Evolutionary conservation across 2,113 vertebrate species (phyloP).

Genomic region (Rhizomys pruinosus): DNA sequence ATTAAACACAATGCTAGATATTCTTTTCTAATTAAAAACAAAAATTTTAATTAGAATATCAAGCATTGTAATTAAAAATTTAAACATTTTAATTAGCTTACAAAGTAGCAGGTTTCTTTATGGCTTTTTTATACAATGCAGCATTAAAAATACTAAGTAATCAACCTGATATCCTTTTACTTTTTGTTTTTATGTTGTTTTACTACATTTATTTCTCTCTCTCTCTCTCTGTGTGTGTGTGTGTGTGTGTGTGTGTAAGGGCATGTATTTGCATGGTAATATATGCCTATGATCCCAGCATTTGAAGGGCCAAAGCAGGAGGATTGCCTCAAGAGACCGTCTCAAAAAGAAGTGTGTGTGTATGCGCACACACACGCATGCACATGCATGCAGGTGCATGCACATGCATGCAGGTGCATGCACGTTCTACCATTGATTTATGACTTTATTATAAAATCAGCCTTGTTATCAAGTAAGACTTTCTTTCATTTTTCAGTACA

Average conservation of each 20-base stretch:
- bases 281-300: not conserved
- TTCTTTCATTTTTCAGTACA: not conserved
- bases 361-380: too few relatives aligned
- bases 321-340: not conserved
- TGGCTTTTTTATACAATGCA: not conserved
- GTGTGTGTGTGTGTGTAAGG: too few relatives aligned
- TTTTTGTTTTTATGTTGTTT: not conserved
- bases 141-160: not conserved
- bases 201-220: not conserved
- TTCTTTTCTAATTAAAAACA: not conserved
- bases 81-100: too few relatives aligned
- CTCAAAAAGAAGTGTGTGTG: not conserved
- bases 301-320: not conserved
- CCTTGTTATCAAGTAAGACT: conserved; percentile 40
- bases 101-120: not conserved
- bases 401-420: too few relatives aligned
- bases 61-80: too few relatives aligned
- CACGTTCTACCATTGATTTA: not conserved
- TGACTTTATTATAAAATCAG: conserved; percentile 41
- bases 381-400: too few relatives aligned
- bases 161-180: not conserved
- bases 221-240: not conserved
- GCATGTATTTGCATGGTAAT: not conserved
- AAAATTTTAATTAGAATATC: too few relatives aligned
- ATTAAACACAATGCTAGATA: not conserved